Percentiles rank a stretch among this genome's conserved stretches.
phyloP scores from a whole-genome alignment of 2,888 invertebrate genomes.

The Metellina segmentata region DNA sequence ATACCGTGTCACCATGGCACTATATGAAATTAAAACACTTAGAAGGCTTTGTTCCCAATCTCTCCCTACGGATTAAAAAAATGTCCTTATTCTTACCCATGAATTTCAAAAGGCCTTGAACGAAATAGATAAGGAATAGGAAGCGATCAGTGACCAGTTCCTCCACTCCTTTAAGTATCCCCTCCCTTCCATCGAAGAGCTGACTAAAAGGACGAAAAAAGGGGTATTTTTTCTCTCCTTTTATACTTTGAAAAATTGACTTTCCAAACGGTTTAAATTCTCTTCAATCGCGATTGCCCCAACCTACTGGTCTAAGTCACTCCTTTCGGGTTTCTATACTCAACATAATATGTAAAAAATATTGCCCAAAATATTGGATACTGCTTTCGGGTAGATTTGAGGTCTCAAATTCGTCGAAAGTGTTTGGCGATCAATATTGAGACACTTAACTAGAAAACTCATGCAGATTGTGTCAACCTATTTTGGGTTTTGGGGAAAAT shows the following conservation, averaged over 20 bases:
- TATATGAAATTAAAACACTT: slow-evolving; percentile 5
- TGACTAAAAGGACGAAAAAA: slow-evolving; percentile 8
- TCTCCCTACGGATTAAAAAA: neutral
- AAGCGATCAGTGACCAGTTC: slow-evolving; percentile 24
- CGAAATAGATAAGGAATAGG: slow-evolving; percentile 31
- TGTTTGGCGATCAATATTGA: too few species aligned
- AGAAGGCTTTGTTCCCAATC: neutral
- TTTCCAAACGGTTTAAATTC: slow-evolving; percentile 32
- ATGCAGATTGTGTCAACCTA: too few species aligned
- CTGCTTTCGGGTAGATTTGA: too few species aligned
- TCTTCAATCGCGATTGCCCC: slow-evolving; percentile 10
- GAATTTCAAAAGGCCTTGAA: slow-evolving; percentile 18
- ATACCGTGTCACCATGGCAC: neutral
- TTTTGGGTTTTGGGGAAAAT: too few species aligned
- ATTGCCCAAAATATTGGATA: too few species aligned
- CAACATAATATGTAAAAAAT: too few species aligned
- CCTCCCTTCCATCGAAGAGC: neutral
- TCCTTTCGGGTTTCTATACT: neutral
- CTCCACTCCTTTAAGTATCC: slow-evolving; percentile 1
- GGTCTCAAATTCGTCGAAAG: too few species aligned
- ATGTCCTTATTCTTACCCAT: neutral
- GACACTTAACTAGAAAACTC: too few species aligned
- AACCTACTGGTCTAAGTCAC: slow-evolving; percentile 18
- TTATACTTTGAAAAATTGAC: slow-evolving; percentile 29
- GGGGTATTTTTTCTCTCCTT: slow-evolving; percentile 1